These are phyloP conservation scores for Halcyon malimbica DNA, from an alignment of 2,113 vertebrate species.

Conservation along the genomic window DNA sequence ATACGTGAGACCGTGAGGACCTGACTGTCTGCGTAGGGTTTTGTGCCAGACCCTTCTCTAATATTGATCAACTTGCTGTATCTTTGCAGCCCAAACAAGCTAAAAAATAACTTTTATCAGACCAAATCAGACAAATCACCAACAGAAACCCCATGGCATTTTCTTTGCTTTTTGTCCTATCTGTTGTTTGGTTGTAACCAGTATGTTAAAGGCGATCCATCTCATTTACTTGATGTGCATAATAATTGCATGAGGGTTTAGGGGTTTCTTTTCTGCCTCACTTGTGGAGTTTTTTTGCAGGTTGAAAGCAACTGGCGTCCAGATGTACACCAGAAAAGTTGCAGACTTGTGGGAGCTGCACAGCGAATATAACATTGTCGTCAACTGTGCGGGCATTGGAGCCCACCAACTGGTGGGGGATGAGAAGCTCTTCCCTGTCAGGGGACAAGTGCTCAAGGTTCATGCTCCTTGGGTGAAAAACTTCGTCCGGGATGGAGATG, in stretches of 20 bases:
- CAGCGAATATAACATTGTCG: constrained; percentile 78
- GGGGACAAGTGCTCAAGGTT: constrained; percentile 88
- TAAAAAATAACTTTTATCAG: not conserved
- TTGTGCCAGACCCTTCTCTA: not conserved
- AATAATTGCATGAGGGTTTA: not conserved
- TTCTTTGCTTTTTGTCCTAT: not conserved
- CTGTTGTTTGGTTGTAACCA: not conserved
- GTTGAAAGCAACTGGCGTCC: constrained; percentile 78
- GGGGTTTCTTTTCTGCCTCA: not conserved
- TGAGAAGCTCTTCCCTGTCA: constrained; percentile 72
- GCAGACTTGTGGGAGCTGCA: constrained; percentile 82
- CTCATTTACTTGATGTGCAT: not conserved
- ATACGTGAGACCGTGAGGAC: not conserved
- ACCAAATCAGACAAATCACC: not conserved
- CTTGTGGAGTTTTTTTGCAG: constrained; percentile 40
- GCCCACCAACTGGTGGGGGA: constrained; percentile 81
- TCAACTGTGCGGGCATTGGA: constrained; percentile 91
- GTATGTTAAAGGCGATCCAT: not conserved
- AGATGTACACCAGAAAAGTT: constrained; percentile 75
- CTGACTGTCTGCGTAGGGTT: not conserved
- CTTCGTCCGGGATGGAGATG: constrained; percentile 85
- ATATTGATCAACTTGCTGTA: not conserved
- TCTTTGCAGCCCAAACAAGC: not conserved
- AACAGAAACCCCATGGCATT: not conserved
- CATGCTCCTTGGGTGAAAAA: constrained; percentile 91